Percentiles rank a stretch among this genome's conserved stretches.
Evolutionary conservation across 2,113 vertebrate species (phyloP).

Genomic region (Emydura subglobosa): DNA sequence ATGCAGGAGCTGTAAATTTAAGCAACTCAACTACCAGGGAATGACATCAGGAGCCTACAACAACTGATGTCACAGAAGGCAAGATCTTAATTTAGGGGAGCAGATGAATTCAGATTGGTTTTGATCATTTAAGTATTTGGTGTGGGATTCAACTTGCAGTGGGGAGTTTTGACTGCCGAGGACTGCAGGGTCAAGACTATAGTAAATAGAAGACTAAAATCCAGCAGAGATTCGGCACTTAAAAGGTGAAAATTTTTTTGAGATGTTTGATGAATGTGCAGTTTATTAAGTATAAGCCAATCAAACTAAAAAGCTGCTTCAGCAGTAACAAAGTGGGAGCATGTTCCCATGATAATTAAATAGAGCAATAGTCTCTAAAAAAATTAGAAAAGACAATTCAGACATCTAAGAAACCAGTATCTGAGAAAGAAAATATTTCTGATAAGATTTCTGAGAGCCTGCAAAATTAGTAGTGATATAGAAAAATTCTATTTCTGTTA

Average conservation of each 20-base stretch:
- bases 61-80: not conserved
- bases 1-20: accelerated
- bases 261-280: slow-evolving; percentile 45
- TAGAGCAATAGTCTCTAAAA: slow-evolving; percentile 41
- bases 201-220: not conserved
- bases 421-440: slow-evolving; percentile 49
- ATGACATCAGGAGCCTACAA: accelerated
- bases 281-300: slow-evolving; percentile 41
- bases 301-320: slow-evolving; percentile 6
- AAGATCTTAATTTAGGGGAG: not conserved
- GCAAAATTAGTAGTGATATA: slow-evolving; percentile 58
- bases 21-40: not conserved
- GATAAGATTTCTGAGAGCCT: slow-evolving; percentile 38
- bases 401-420: slow-evolving; percentile 44
- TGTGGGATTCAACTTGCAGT: not conserved
- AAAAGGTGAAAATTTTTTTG: not conserved
- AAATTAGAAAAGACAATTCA: slow-evolving; percentile 58
- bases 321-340: slow-evolving; percentile 32
- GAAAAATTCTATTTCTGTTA: slow-evolving; percentile 42
- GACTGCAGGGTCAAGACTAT: not conserved
- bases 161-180: not conserved
- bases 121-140: not conserved
- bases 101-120: not conserved
- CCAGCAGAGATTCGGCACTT: not conserved
- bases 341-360: slow-evolving; percentile 59